phyloP scores from a whole-genome alignment of 2,113 vertebrate genomes.

The Marmota flaviventris region DNA sequence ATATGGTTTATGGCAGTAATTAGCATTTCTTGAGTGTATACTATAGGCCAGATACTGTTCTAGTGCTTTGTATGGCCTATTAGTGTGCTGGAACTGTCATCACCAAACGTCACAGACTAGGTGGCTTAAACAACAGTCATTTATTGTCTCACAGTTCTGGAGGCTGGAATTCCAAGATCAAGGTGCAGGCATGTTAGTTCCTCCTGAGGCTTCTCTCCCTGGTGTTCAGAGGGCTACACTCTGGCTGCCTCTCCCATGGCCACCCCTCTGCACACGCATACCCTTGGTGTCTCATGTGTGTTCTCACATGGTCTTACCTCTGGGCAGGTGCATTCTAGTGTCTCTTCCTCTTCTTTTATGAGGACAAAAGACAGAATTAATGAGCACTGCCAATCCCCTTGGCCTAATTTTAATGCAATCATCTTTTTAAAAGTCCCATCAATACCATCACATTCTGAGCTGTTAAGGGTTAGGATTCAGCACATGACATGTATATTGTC shows the following conservation, averaged over 20 bases:
- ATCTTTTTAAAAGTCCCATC: neutral
- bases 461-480: neutral
- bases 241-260: neutral
- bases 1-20: neutral
- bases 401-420: neutral
- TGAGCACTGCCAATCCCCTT: neutral
- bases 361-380: neutral
- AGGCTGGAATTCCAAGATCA: neutral
- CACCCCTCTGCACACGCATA: fast-evolving
- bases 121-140: too few species aligned
- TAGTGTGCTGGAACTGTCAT: neutral
- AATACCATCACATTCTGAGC: neutral
- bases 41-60: neutral
- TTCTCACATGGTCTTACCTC: neutral
- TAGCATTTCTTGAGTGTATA: neutral
- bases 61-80: neutral
- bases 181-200: too few species aligned
- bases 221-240: neutral
- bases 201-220: neutral
- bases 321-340: neutral
- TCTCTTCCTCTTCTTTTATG: neutral
- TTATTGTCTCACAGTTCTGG: neutral
- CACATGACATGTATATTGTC: neutral
- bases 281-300: neutral
- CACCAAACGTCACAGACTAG: neutral